phyloP scores from a whole-genome alignment of 2,113 vertebrate genomes.

The Genyomyrus donnyi region DNA sequence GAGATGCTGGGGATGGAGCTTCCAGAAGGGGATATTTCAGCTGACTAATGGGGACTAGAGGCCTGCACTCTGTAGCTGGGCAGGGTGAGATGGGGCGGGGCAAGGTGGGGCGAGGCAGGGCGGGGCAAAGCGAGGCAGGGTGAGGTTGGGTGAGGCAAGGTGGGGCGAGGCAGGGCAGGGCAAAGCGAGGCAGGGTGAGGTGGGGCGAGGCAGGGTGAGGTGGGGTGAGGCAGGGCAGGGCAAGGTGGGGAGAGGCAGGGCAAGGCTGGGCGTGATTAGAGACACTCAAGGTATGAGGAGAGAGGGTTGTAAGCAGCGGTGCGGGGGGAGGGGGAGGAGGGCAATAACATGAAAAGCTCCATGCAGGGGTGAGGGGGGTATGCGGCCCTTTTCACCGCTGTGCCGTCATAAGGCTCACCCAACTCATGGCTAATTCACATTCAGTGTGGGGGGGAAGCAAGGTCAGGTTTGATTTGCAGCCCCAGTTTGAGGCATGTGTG shows the following conservation, averaged over 20 bases:
- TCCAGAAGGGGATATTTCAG: background rate
- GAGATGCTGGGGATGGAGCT: background rate
- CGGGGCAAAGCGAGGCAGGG: background rate
- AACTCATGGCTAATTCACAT: background rate
- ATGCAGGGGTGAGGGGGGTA: background rate
- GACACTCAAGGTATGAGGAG: constrained; percentile 15
- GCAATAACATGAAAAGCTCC: background rate
- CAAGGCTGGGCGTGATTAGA: background rate
- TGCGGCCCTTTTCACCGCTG: background rate
- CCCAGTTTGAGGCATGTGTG: background rate
- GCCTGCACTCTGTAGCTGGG: background rate
- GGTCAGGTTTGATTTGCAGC: background rate
- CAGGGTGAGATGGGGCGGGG: background rate
- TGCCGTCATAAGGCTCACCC: background rate
- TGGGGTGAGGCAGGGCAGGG: too few relatives aligned
- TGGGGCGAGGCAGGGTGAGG: accelerated
- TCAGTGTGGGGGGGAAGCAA: background rate
- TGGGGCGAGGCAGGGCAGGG: background rate
- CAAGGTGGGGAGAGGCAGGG: too few relatives aligned
- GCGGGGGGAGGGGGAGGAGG: too few relatives aligned
- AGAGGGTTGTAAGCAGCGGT: constrained; percentile 9
- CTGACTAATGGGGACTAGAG: background rate
- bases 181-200: background rate
- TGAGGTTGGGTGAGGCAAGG: accelerated
- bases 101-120: background rate